Evolutionary conservation across 2,888 invertebrate species (phyloP).

Genomic region (Dusona sp.): DNA sequence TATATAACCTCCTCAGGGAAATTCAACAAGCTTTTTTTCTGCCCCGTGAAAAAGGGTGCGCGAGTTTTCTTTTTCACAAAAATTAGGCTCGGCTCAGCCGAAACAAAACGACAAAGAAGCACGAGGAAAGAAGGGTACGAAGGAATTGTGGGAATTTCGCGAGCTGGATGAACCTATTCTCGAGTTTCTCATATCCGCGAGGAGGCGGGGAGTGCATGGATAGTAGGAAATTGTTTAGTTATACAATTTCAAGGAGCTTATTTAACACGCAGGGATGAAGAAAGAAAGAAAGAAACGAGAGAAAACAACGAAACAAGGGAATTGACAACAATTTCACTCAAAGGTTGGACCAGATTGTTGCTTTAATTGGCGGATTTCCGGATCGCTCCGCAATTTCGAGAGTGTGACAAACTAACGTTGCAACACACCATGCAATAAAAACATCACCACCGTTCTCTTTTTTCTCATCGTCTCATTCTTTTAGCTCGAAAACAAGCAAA

Average conservation of each 20-base stretch:
- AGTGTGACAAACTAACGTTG: slow-evolving; percentile 44
- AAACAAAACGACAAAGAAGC: slow-evolving; percentile 28
- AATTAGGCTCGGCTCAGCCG: slow-evolving; percentile 33
- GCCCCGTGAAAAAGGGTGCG: neutral
- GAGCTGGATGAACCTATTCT: slow-evolving; percentile 55
- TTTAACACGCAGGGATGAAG: slow-evolving; percentile 23
- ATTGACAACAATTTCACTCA: slow-evolving; percentile 25
- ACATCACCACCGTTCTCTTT: slow-evolving; percentile 32
- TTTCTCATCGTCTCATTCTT: neutral
- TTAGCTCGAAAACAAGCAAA: neutral
- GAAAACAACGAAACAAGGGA: neutral
- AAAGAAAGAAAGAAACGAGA: slow-evolving; percentile 9
- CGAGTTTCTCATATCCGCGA: slow-evolving; percentile 17
- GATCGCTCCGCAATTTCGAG: slow-evolving; percentile 49
- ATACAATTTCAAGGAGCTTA: neutral
- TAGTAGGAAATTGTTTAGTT: slow-evolving; percentile 3
- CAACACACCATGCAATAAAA: slow-evolving; percentile 2
- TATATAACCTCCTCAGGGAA: neutral
- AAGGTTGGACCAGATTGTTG: slow-evolving; percentile 27
- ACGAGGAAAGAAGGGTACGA: neutral
- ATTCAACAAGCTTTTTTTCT: neutral
- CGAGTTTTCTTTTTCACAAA: slow-evolving; percentile 15
- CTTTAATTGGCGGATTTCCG: slow-evolving; percentile 64
- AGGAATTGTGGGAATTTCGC: slow-evolving; percentile 46
- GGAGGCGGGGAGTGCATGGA: neutral